Base-by-base conservation (phyloP, 2,797 vertebrate species). In the Propithecus deckenii region DNA sequence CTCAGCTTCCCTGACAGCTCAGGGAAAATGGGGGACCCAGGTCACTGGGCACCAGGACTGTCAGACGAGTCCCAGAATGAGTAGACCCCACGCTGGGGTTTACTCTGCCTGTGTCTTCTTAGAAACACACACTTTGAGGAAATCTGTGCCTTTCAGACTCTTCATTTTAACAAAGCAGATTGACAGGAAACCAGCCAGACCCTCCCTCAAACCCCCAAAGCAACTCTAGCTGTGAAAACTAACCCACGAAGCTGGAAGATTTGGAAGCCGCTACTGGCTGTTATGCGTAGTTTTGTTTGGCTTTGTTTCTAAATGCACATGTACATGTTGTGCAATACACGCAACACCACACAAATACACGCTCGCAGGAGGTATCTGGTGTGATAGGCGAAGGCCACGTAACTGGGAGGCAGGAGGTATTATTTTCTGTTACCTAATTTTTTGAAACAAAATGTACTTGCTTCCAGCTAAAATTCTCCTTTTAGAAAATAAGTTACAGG, bases 101-200 rank as follows among this genome's bases (percentile, higher is more conserved):
- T 63, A 32, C 13, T 63, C 6, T 84, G 13, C 35, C 25, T 72
- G 5, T 6, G 4, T 18, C 50, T 88, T 81, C 11, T 79, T 80
- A 22, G 18, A 48, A 35, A 43, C 38, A 72, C 38, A 50, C n/a
- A 28, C 23, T 69, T 38, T 48, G 55, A 76, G 28, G 41, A 52
- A 20, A 0, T 20, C 25, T 5, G 13, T 10, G 43, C 28, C 55
- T 18, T 69, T 74, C 38, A 74, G 69, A 57, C 28, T 57, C 50
- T 48, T 48, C 43, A 20, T 25, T 52, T 20, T 79, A 23, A 50
- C 35, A 50, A 48, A 80, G 65, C 13, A 17, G 5, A 9, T 4
- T 5, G 1, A 32, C 13, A 0, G 1, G 0, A 4, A 38, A 28
- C 6, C 0, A 5, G 35, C 1, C 61, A 71, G 52, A 11, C 22